Conservation (phyloP, 1,140 invertebrate genomes). For the Drosophila watanabei region DNA sequence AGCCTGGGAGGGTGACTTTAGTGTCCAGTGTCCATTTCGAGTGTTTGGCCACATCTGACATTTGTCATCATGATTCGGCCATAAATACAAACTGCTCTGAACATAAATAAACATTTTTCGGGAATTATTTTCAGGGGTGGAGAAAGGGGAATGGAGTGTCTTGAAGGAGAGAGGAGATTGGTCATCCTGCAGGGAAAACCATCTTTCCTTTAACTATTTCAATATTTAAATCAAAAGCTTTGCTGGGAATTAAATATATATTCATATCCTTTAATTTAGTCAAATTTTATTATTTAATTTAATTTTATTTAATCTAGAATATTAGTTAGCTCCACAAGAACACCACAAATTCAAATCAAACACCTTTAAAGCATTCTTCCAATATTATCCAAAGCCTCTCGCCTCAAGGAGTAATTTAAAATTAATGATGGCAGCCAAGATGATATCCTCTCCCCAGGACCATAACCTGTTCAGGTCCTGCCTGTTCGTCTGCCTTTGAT, state of each 20-base stretch:
- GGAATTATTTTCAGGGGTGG: constrained; percentile 17
- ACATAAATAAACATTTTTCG: constrained; percentile 75
- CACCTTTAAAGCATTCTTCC: not conserved
- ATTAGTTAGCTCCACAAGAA: not conserved
- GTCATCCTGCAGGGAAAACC: not conserved
- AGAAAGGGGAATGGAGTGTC: not conserved
- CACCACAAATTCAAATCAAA: not conserved
- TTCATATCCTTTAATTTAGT: not conserved
- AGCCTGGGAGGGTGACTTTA: constrained; percentile 43
- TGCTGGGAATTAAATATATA: not conserved
- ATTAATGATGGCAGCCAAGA: constrained; percentile 40
- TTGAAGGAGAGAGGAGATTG: not conserved
- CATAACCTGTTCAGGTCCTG: not conserved
- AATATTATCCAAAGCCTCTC: not conserved
- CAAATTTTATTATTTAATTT: not conserved
- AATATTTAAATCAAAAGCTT: not conserved
- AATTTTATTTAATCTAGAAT: not conserved
- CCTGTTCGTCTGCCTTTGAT: constrained; percentile 71
- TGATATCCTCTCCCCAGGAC: not conserved
- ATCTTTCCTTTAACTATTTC: not conserved
- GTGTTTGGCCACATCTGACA: constrained; percentile 79
- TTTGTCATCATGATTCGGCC: constrained; percentile 83
- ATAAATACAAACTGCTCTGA: constrained; percentile 80
- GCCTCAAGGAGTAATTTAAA: constrained; percentile 49
- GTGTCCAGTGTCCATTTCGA: constrained; percentile 72